A percentile compares a stretch with the other conserved stretches of the same genome.
Conservation (phyloP, 1,140 invertebrate species). For the Araneus ventricosus region DNA sequence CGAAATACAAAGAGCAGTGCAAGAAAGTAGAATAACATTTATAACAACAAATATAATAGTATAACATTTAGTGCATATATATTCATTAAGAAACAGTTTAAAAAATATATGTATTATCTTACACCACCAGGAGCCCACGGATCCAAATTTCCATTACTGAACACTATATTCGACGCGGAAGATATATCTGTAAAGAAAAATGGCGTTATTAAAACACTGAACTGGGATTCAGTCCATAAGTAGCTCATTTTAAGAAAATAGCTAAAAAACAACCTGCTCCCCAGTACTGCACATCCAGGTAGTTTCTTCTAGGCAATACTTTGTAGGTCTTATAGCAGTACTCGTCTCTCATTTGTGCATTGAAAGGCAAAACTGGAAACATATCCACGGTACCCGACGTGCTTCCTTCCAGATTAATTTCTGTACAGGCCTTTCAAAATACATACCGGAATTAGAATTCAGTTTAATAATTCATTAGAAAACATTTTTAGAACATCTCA, state of each 20-base stretch:
- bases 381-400: slow-evolving; percentile 54
- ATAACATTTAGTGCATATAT: no score
- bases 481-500: no score
- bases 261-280: slow-evolving; percentile 48
- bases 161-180: slow-evolving; percentile 89
- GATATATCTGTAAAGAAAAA: slow-evolving; percentile 79
- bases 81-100: no score
- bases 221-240: no score
- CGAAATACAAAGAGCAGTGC: no score
- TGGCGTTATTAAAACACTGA: not conserved
- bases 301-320: slow-evolving; percentile 68
- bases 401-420: slow-evolving; percentile 64
- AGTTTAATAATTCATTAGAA: no score
- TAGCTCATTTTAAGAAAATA: not conserved
- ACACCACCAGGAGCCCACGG: slow-evolving; percentile 95
- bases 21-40: no score
- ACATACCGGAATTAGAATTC: not conserved
- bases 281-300: slow-evolving; percentile 52
- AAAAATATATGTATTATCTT: slow-evolving; percentile 68
- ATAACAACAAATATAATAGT: no score
- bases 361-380: slow-evolving; percentile 67
- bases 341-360: slow-evolving; percentile 59
- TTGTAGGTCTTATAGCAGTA: slow-evolving; percentile 67
- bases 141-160: slow-evolving; percentile 94
- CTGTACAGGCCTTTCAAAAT: slow-evolving; percentile 64